Percentiles rank a stretch among this genome's conserved stretches.
Conservation (phyloP, 1,140 invertebrate species). For the Tribolium madens region DNA sequence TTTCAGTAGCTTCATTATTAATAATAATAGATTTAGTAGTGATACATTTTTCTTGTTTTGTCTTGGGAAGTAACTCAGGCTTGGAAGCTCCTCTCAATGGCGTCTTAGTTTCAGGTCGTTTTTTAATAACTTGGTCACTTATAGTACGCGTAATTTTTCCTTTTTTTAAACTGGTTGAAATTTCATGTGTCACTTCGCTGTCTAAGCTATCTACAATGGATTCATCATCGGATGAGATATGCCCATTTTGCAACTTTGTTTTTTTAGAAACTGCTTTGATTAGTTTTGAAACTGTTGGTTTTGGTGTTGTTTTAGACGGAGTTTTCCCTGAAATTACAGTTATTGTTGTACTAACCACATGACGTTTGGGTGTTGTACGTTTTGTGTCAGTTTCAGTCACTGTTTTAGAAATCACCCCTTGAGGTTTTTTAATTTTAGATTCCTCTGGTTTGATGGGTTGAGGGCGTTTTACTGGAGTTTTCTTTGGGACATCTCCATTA, state of each 20-base stretch:
- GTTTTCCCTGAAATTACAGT: slow-evolving; percentile 45
- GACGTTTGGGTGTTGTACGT: slow-evolving; percentile 47
- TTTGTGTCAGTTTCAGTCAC: slow-evolving; percentile 11
- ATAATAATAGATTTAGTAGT: slow-evolving; percentile 64
- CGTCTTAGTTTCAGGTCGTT: slow-evolving; percentile 54
- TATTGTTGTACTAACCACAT: slow-evolving; percentile 59
- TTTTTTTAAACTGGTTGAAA: slow-evolving; percentile 62
- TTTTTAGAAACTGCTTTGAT: slow-evolving; percentile 57
- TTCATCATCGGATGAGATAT: slow-evolving; percentile 52
- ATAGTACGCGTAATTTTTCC: slow-evolving; percentile 67
- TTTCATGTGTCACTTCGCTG: slow-evolving; percentile 58
- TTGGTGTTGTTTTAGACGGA: slow-evolving; percentile 38
- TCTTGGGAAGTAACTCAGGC: slow-evolving; percentile 40
- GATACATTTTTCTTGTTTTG: slow-evolving; percentile 55
- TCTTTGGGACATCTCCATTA: slow-evolving; percentile 47
- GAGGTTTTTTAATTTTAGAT: slow-evolving; percentile 22
- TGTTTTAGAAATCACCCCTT: slow-evolving; percentile 24
- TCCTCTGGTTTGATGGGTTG: slow-evolving; percentile 19
- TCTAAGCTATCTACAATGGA: slow-evolving; percentile 58
- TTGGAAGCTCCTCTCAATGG: slow-evolving; percentile 43
- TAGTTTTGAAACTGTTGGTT: slow-evolving; percentile 62
- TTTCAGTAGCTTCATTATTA: slow-evolving; percentile 56
- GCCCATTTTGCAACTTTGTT: slow-evolving; percentile 62
- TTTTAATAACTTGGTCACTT: slow-evolving; percentile 70
- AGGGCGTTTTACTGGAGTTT: slow-evolving; percentile 25